Base-by-base conservation (phyloP, 2,113 vertebrate genomes). In the Pleuronectes platessa region DNA sequence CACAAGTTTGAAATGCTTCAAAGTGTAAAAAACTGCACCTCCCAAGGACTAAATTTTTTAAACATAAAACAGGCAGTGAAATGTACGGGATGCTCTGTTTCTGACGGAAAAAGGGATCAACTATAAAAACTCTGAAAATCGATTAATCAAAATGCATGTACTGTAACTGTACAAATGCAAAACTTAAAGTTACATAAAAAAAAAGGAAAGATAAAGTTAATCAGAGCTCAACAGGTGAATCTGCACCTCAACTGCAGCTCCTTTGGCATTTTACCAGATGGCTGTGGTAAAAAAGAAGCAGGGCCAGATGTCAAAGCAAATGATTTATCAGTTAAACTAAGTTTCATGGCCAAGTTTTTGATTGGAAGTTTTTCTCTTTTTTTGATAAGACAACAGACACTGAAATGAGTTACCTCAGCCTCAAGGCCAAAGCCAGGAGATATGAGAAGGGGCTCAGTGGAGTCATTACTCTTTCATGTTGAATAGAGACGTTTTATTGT, bases 401-500 rank as follows among this genome's bases (percentile, higher is more conserved):
- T 66, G 69, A 66, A 40, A 13, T 24, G 0, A 61, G 68, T 76
- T 40, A 62, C 45, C 40, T 56, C 26, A 68, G 58, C 47, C 17
- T 49, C 17, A 20, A 24, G 3, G 14, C 17, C 51, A 51, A 49
- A 56, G 35, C 40, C 27, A 53, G 47, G 3, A 47, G 37, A 66
- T 59, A 49, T 59, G 54, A 58, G 61, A 27, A 45, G 4, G 23
- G 5, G 31, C 18, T 72, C 68, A 20, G n/a, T 4, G 10, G 49
- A 77, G 51, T 62, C 58, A 56, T 47, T 72, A 55, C 24, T 60
- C 60, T 65, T 62, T 68, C 24, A 54, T 60, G 18, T 54, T 47
- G 24, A 61, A 67, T 45, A 64, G 11, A 66, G n/a, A 67, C 10
- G 17, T 74, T 81, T 78, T 60, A 74, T 63, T 74, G 1, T 60